Percentiles rank a stretch among this genome's conserved stretches.
phyloP scores from a whole-genome alignment of 2,797 vertebrate species.

The Sebastes glaucus region DNA sequence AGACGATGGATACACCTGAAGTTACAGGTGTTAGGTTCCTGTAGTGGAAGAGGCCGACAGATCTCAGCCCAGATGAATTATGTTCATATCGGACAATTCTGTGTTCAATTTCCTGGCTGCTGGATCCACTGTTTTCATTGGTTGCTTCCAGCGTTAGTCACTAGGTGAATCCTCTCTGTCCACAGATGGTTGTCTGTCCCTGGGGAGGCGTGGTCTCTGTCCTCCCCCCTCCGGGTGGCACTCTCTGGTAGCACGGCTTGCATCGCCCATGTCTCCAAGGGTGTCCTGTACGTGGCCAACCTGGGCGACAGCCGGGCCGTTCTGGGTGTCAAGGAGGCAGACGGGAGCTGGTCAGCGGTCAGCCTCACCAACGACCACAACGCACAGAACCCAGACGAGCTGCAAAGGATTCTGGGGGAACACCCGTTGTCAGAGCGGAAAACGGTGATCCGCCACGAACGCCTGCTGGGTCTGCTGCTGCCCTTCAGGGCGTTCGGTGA shows the following conservation, averaged over 20 bases:
- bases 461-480: constrained; percentile 76
- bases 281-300: constrained; percentile 73
- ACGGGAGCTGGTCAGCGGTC: constrained; percentile 63
- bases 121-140: neutral
- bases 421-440: constrained; percentile 63
- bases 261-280: constrained; percentile 59
- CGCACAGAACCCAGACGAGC: constrained; percentile 70
- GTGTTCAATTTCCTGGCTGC: neutral
- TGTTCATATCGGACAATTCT: neutral
- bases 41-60: neutral
- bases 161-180: neutral
- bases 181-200: constrained; percentile 42
- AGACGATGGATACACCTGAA: too few species aligned
- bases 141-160: neutral
- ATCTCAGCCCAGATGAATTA: neutral
- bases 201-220: constrained; percentile 30
- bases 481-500: constrained; percentile 78
- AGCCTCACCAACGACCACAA: constrained; percentile 77
- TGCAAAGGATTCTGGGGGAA: constrained; percentile 71
- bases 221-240: constrained; percentile 71
- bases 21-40: too few species aligned
- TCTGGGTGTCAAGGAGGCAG: constrained; percentile 66
- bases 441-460: constrained; percentile 69
- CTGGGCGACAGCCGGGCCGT: constrained; percentile 77
- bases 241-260: constrained; percentile 77